phyloP scores from a whole-genome alignment of 2,113 vertebrate genomes.

The Chroicocephalus ridibundus region DNA sequence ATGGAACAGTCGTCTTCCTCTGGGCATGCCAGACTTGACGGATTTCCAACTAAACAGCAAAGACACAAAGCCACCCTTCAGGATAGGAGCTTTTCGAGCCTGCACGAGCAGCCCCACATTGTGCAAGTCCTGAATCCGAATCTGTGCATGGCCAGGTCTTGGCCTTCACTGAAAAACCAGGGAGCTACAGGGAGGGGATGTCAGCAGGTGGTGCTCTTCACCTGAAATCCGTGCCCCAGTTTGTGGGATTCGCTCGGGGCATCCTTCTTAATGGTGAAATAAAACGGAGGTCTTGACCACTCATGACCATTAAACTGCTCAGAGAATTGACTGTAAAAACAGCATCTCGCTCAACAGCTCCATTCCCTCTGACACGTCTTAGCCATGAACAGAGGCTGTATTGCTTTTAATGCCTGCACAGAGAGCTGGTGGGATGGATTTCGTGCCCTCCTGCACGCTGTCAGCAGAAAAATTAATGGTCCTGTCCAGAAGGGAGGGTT shows the following conservation, averaged over 20 bases:
- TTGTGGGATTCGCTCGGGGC: accelerated
- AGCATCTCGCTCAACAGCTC: background rate
- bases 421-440: background rate
- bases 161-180: accelerated
- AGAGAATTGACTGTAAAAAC: background rate
- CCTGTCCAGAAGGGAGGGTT: background rate
- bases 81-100: background rate
- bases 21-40: background rate
- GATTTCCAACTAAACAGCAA: background rate
- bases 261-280: background rate
- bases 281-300: background rate
- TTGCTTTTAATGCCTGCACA: background rate
- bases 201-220: conserved; percentile 38
- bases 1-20: background rate
- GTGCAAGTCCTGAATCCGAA: background rate
- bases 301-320: background rate
- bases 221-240: background rate
- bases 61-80: accelerated
- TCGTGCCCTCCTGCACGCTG: background rate
- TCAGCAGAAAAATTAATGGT: background rate
- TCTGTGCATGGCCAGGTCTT: background rate
- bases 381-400: background rate
- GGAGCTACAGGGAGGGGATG: background rate
- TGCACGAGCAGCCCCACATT: background rate
- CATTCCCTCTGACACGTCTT: accelerated